Evolutionary conservation across 1,140 invertebrate genomes (phyloP).

Genomic region (Calycopis cecrops): DNA sequence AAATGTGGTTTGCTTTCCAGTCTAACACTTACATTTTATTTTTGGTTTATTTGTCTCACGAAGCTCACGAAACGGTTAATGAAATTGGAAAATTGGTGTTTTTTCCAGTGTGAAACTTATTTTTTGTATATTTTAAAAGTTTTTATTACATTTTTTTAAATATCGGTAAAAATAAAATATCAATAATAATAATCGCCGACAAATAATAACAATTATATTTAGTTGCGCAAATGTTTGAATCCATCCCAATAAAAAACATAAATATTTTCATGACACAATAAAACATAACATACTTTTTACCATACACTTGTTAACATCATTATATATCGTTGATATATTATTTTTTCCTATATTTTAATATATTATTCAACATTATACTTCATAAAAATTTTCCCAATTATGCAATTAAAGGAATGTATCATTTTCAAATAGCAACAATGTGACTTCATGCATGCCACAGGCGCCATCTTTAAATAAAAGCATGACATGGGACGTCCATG

Average conservation of each 20-base stretch:
- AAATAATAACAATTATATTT: neutral
- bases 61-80: neutral
- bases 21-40: slow-evolving; percentile 4
- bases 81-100: neutral
- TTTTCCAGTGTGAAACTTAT: neutral
- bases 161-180: neutral
- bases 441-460: neutral
- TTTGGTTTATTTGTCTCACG: slow-evolving; percentile 4
- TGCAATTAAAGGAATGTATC: no score
- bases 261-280: no score
- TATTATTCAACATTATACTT: no score
- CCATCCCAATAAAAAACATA: no score
- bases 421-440: no score
- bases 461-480: neutral
- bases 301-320: no score
- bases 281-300: no score
- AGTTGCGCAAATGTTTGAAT: neutral
- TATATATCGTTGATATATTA: no score
- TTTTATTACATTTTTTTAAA: neutral
- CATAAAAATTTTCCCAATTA: no score
- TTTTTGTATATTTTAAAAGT: neutral
- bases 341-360: no score
- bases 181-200: neutral
- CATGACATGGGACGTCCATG: neutral
- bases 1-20: neutral